Percentiles rank a stretch among this genome's conserved stretches.
phyloP scores from a whole-genome alignment of 2,113 vertebrate genomes.

The Rynchops niger region DNA sequence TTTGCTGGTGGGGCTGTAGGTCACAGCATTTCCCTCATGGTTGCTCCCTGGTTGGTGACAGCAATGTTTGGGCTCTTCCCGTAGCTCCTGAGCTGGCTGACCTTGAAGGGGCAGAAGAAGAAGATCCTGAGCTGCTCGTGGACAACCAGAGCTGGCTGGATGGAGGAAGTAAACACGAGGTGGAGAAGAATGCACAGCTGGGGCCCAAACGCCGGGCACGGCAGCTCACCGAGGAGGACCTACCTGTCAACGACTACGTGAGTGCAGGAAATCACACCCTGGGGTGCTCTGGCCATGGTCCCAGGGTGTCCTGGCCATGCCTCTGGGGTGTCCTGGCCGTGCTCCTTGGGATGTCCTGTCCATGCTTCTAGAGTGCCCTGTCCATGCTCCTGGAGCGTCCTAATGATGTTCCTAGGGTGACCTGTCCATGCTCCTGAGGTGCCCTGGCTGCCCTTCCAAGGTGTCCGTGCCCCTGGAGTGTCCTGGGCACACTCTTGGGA shows the following conservation, averaged over 20 bases:
- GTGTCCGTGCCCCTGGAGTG: background rate
- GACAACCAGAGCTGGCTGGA: constrained; percentile 51
- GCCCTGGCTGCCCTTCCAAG: background rate
- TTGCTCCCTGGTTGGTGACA: background rate
- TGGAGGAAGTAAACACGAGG: background rate
- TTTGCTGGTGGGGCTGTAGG: background rate
- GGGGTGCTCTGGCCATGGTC: background rate
- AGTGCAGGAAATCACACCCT: constrained; percentile 7
- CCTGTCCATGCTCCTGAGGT: background rate
- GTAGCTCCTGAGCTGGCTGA: constrained; percentile 71
- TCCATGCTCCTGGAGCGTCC: background rate
- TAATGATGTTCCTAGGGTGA: background rate
- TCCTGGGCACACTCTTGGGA: background rate
- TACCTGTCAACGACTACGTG: constrained; percentile 80
- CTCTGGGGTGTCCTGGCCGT: background rate
- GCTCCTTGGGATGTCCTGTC: background rate
- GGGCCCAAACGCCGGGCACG: constrained; percentile 66
- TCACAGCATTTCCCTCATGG: background rate
- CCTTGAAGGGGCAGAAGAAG: constrained; percentile 70
- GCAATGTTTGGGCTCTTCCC: background rate
- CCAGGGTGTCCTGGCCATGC: background rate
- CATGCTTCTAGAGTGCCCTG: background rate
- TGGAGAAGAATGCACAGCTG: background rate
- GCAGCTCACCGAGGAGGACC: constrained; percentile 78
- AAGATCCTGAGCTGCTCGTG: constrained; percentile 37